Base-by-base conservation (phyloP, 2,113 vertebrate species). In the Kryptolebias marmoratus region DNA sequence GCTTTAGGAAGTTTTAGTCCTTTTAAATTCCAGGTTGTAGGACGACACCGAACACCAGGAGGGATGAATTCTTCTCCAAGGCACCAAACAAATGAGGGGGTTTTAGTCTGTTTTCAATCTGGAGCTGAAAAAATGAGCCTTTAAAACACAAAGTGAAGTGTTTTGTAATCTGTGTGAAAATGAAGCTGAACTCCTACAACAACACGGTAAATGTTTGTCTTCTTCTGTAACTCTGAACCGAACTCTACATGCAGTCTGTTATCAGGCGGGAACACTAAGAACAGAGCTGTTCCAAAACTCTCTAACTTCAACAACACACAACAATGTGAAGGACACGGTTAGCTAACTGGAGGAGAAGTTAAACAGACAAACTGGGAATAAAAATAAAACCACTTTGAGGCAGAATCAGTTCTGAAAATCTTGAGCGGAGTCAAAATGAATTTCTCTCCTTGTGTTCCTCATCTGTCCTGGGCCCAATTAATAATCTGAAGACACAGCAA, bases 401-500 rank as follows among this genome's bases (percentile, higher is more conserved):
- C 67, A 15, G 47, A 71, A 49, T 67, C 47, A 63, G 53, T 36
- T 77, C 63, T 59, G 77, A 57, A 15, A 67, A 8, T 83, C 72
- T 74, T 75, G 74, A 64, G 64, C 11, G 71, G 10, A 66, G 65
- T 57, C 39, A 44, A 49, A 72, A 75, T 56, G 62, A 88, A 56
- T 77, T 69, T 84, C 32, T 73, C 68, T 77, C 54, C 81, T 70
- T 66, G 64, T 86, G 78, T 68, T 91, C 78, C 82, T 83, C 84
- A 90, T 75, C 53, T 69, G 80, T 85, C 80, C 77, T 76, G 70
- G 73, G 72, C 74, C 85, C 92, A 93, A 83, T 91, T 93, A 77
- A 73, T 88, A 71, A 94, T 94, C 93, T 94, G 93, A 70, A 87
- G 90, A 91, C 83, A 93, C 73, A 87, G 74, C 50, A 67, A 91